Evolutionary conservation across 2,113 vertebrate genomes (phyloP).

Genomic region (Pampusana beccarii): DNA sequence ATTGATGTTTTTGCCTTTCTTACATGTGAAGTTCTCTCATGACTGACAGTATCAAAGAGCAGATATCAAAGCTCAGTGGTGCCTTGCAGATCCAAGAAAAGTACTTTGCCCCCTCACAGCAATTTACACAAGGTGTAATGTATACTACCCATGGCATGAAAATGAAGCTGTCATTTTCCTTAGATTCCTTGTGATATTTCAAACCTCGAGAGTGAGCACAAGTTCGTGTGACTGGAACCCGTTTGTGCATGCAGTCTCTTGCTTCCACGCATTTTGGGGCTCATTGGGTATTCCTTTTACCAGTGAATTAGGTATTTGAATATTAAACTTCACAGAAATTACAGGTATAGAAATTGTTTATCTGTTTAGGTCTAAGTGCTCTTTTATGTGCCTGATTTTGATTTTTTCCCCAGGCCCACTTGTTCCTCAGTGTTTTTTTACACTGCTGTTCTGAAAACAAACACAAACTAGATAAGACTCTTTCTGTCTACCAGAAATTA

Average conservation of each 20-base stretch:
- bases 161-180: conserved; percentile 6
- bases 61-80: conserved; percentile 37
- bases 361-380: not conserved
- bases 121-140: conserved; percentile 17
- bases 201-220: not conserved
- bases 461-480: not conserved
- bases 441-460: conserved; percentile 30
- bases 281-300: not conserved
- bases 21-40: not conserved
- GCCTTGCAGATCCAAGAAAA: not conserved
- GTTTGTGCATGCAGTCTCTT: not conserved
- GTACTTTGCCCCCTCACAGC: not conserved
- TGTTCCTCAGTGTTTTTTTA: not conserved
- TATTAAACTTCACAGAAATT: not conserved
- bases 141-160: not conserved
- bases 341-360: not conserved
- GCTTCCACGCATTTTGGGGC: not conserved
- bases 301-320: not conserved
- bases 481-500: not conserved
- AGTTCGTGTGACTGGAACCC: not conserved
- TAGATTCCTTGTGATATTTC: not conserved
- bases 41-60: conserved; percentile 27
- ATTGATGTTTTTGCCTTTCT: not conserved
- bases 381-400: not conserved
- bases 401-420: not conserved